Evolutionary conservation across 2,113 vertebrate genomes (phyloP), one percentile per base, ranked within the genome.

Genomic region (Pterocles burchelli): DNA sequence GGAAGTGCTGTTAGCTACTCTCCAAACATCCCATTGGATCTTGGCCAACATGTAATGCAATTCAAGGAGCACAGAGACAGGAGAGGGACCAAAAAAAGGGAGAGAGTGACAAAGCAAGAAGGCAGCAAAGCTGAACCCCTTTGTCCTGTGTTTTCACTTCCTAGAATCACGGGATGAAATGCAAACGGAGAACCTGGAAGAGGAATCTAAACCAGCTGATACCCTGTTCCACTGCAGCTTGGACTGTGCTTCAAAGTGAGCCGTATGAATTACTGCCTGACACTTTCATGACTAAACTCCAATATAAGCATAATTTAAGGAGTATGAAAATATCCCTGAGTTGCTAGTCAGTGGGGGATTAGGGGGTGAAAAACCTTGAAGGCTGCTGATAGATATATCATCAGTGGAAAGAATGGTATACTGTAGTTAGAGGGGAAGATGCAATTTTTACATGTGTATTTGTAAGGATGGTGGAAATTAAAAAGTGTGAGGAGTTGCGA

Each of bases 221-320:
- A 58, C 18, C 11, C 16, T 68, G 49, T 54, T 9, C 41, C n/a
- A 31, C 9, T 93, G 29, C 21, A 92, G 21, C 26, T 92, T 83
- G 71, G 63, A 83, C 4, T 65, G 4, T 46, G 82, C 70, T 91
- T 95, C 62, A 88, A 91, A 91, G 81, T 10, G 7, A 88, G 33
- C 12, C 41, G 17, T 65, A 72, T 52, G 75, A 72, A 48, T 67
- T 36, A 75, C 36, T 79, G 38, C 62, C 65, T 85, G 81, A 94
- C 74, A 95, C 34, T 88, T 93, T 34, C 26, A 41, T 85, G 81
- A 85, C 57, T 94, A 45, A 94, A 61, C 17, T 89, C 88, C 77
- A 94, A 33, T 25, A 59, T 43, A 94, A 95, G 41, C 31, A 86
- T 73, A 83, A 86, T 83, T 76, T 86, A 88, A 76, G 15, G 25